A percentile compares a stretch with the other conserved stretches of the same genome.
phyloP scores from a whole-genome alignment of 2,113 vertebrate genomes.

The Nansenia antarctica region DNA sequence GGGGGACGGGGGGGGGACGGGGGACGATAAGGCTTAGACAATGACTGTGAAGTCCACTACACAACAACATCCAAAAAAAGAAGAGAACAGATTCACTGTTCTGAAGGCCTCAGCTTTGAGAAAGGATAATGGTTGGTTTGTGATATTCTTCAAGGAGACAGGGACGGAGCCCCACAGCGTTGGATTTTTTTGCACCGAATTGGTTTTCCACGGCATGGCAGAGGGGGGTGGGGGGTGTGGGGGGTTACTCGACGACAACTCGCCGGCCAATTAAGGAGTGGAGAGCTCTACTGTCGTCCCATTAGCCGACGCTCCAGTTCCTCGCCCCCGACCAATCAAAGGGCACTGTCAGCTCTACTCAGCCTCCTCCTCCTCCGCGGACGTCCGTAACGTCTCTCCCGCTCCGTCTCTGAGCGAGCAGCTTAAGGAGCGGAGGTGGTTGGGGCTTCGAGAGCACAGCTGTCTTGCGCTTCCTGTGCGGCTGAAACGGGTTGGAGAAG shows the following conservation, averaged over 20 bases:
- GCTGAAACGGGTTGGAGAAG: constrained; percentile 19
- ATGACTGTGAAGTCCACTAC: neutral
- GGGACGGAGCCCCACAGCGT: constrained; percentile 4
- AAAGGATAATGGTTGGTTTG: neutral
- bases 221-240: no score
- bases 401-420: constrained; percentile 21
- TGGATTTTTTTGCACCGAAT: constrained; percentile 2
- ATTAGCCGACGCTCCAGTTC: constrained; percentile 35
- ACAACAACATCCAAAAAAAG: neutral
- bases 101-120: neutral
- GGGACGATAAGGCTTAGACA: no score
- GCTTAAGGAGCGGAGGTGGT: constrained; percentile 17
- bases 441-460: neutral
- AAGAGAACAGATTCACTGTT: no score
- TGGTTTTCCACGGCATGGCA: constrained; percentile 27
- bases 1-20: no score
- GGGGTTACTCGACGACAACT: constrained; percentile 19
- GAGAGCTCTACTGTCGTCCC: constrained; percentile 19
- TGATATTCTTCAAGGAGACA: neutral
- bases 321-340: constrained; percentile 33
- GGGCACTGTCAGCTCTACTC: constrained; percentile 19
- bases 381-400: no score
- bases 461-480: no score
- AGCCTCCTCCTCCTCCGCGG: constrained; percentile 17
- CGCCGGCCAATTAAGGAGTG: constrained; percentile 36